Base-by-base conservation (phyloP, 2,888 invertebrate genomes). In the Euzophera pinguis region DNA sequence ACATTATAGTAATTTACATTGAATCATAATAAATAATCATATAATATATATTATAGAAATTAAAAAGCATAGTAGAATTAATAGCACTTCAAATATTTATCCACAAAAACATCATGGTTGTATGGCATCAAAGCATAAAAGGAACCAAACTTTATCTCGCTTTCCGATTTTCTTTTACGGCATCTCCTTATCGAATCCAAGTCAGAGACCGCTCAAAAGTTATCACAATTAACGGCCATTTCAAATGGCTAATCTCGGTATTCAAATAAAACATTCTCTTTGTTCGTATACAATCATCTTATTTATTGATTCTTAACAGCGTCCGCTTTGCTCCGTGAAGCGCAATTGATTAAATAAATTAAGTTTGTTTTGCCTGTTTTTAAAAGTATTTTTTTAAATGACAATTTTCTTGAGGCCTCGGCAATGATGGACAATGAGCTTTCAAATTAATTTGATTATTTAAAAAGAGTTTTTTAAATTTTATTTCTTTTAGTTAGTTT, bases 261-360 rank as follows among this genome's bases (percentile, higher is more conserved):
- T 49, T 49, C 39, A 49, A 27, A 39, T 34, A 54, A 56, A 63
- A 60, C 62, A 62, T 62, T 64, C 63, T 64, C 63, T 66, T 64
- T 67, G 63, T 64, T 58, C 60, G 52, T 56, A 62, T 60, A 64
- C 38, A 45, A 62, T 64, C 61, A 64, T 65, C 60, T 64, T 64
- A 61, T 64, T 65, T 61, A 63, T 63, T 61, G 62, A 63, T 63
- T 61, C 62, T 59, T 61, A 59, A 58, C 63, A 57, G 57, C 56
- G 49, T 56, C 59, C 53, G 50, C 53, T 57, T 63, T 64, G 61
- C 59, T 58, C 54, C 41, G 39, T 49, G 55, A 55, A 55, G 55
- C 59, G 52, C 59, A 61, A 63, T 62, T 60, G 59, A 61, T 62
- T 61, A 58, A 62, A 61, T 65, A 60, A 65, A 61, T 65, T 61